Evolutionary conservation across 2,888 invertebrate genomes (phyloP), one percentile per base, ranked within the genome.

Genomic region (Drosophila kuntzei): DNA sequence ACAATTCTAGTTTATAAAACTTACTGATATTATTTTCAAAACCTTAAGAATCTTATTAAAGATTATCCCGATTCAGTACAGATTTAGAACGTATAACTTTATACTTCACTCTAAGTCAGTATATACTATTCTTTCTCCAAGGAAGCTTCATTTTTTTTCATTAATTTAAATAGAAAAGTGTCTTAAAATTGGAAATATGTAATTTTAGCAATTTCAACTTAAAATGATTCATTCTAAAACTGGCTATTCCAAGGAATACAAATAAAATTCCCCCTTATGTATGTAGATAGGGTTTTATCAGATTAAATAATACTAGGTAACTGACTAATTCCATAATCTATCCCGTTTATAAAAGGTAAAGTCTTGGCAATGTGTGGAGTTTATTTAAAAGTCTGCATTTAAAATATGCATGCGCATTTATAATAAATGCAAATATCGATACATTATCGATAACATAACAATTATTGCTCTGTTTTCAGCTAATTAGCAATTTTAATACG

Each of bases 401-500:
- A 20, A 43, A 7, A 32, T 12, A 41, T 49, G 39, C n/a, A 55
- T 55, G 37, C 34, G 34, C 9, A 37, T 59, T 54, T 39, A 1
- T 16, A 29, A 14, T 12, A 47, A 25, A 76, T 82, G 72, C 66
- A 71, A 80, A 80, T 78, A 80, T 68, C 76, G 79, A 67, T 71
- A 71, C 43, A 59, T 74, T 76, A 74, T 76, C 77, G 73, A 73
- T 73, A 72, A 71, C 54, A 63, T 66, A 77, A 50, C 72, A 72
- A 77, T 77, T 78, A 78, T 71, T 71, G 71, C 65, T 74, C 77
- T 78, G 77, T 77, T 78, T 76, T 74, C 53, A 41, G 64, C 53
- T 53, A 49, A 77, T 78, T 78, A 71, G 78, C 76, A 79, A 76
- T 68, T 51, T 69, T 68, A 73, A 76, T 76, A 41, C 29, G 53